These are phyloP conservation scores for Varecia variegata DNA, from an alignment of 2,797 vertebrate genomes.

Conservation along the genomic window DNA sequence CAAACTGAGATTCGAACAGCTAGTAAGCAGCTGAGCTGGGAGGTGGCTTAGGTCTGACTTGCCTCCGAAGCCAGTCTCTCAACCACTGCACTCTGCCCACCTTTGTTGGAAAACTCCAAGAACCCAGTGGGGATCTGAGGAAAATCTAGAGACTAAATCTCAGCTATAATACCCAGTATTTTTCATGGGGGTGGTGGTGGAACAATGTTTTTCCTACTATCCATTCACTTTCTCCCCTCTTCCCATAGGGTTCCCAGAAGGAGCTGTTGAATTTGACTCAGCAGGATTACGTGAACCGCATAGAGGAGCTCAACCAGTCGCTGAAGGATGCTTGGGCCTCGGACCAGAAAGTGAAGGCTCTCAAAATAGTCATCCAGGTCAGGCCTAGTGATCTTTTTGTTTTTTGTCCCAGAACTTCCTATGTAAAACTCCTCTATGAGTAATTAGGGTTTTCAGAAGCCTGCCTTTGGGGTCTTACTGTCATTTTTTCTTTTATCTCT, in stretches of 20 bases:
- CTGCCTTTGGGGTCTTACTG: background rate
- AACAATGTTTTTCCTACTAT: constrained; percentile 12
- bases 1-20: background rate
- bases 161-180: background rate
- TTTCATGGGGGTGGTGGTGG: background rate
- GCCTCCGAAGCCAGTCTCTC: background rate
- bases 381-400: constrained; percentile 10
- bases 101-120: background rate
- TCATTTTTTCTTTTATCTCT: background rate
- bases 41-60: background rate
- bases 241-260: constrained; percentile 93
- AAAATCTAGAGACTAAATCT: background rate
- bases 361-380: constrained; percentile 99
- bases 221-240: background rate
- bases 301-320: constrained; percentile 97
- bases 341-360: constrained; percentile 98
- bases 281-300: constrained; percentile 96
- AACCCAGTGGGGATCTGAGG: background rate
- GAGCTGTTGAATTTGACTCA: constrained; percentile 97
- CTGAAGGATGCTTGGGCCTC: constrained; percentile 98
- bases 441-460: background rate
- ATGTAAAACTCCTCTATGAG: background rate
- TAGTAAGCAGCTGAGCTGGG: background rate
- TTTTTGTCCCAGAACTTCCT: background rate
- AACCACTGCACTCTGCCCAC: accelerated